Evolutionary conservation across 2,888 invertebrate species (phyloP), one percentile per base, ranked within the genome.

Genomic region (Phymatocera aterrima): DNA sequence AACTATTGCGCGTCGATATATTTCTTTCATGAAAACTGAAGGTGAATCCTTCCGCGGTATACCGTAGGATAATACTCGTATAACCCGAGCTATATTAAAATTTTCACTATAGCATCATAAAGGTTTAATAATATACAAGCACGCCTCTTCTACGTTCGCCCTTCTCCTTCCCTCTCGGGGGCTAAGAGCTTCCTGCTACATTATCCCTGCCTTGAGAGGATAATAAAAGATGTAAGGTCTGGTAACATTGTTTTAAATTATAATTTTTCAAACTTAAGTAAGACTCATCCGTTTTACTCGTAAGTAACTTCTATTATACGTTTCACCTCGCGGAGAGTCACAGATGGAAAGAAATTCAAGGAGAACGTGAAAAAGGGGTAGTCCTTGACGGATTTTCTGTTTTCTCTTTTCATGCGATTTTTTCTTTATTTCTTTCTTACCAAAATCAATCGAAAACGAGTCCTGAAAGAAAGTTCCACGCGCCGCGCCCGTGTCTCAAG

Each of bases 141-240:
- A 40, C 75, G 75, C 60, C 57, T 75, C 75, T 75, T 34, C 28
- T 60, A 21, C 57, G 57, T 57, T 54, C 54, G 75, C 10, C 75
- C 6, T 57, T 57, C 75, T 60, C 54, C 60, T 60, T 40, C 18
- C 75, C 57, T 37, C 40, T 75, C 75, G 15, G 18, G 18, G 18
- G 68, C 57, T 78, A 72, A 78, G 78, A 78, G 78, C 78, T 78
- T 78, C 78, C 78, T 78, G 78, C 78, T 74, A 72, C 70, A 78
- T 78, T 78, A 78, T 78, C 78, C 78, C 51, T 18, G 70, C 40
- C 78, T 72, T 72, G 57, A 57, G 68, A 43, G 70, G 37, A 72
- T 54, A 70, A 78, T 70, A 78, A 78, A 57, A 78, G 60, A 70
- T 68, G 70, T 78, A 70, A 51, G 31, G 46, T 78, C 78, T 57